phyloP scores from a whole-genome alignment of 2,797 vertebrate species.

The Anniella stebbinsi region DNA sequence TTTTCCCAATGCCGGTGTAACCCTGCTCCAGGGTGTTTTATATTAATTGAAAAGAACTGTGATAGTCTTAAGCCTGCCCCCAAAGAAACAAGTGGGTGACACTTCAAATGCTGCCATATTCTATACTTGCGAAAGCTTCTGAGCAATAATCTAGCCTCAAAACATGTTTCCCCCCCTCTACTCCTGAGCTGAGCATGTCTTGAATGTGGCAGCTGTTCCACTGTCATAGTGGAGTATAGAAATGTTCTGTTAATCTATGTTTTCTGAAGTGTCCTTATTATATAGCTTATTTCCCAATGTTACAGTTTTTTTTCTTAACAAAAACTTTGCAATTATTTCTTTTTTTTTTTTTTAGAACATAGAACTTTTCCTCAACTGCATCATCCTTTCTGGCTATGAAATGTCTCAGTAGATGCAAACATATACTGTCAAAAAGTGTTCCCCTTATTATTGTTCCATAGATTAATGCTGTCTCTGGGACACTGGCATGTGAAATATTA shows the following conservation, averaged over 20 bases:
- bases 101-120: not conserved
- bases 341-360: conserved; percentile 45
- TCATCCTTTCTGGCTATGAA: conserved; percentile 55
- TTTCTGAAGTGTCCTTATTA: not conserved
- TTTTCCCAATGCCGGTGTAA: too few relatives aligned
- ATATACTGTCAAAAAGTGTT: conserved; percentile 74
- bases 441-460: conserved; percentile 68
- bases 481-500: conserved; percentile 70
- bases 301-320: conserved; percentile 28
- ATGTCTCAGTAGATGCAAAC: conserved; percentile 68
- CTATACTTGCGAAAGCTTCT: too few relatives aligned
- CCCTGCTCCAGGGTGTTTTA: too few relatives aligned
- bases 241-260: not conserved
- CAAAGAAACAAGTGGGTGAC: not conserved
- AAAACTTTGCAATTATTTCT: conserved; percentile 31
- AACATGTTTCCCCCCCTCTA: too few relatives aligned
- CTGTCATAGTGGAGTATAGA: too few relatives aligned
- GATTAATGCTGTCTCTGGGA: conserved; percentile 74
- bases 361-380: conserved; percentile 45
- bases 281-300: not conserved
- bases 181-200: too few relatives aligned
- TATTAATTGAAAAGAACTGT: too few relatives aligned
- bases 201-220: too few relatives aligned
- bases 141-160: too few relatives aligned
- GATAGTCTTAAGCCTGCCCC: too few relatives aligned